phyloP scores from a whole-genome alignment of 2,797 vertebrate species.

The Anniella stebbinsi region DNA sequence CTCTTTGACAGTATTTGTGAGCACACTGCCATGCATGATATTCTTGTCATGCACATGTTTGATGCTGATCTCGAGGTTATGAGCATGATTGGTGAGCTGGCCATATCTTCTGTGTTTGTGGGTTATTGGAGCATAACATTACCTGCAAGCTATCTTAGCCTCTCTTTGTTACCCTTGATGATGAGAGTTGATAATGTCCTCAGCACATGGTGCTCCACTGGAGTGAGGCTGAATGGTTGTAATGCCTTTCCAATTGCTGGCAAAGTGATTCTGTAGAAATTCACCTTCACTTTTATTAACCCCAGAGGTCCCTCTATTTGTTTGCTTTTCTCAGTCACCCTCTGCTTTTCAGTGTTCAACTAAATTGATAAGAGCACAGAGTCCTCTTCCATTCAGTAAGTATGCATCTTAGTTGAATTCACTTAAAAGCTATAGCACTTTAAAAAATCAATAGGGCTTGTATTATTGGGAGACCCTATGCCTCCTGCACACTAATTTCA shows the following conservation, averaged over 20 bases:
- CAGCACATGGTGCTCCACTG: constrained; percentile 26
- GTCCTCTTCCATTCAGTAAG: constrained; percentile 44
- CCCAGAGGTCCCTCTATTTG: constrained; percentile 67
- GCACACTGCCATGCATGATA: constrained; percentile 36
- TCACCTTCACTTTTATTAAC: constrained; percentile 71
- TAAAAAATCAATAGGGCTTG: constrained; percentile 78
- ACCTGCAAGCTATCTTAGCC: constrained; percentile 31
- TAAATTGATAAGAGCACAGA: constrained; percentile 68
- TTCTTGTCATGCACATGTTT: constrained; percentile 58
- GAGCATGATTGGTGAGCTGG: constrained; percentile 40
- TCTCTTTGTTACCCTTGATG: constrained; percentile 55
- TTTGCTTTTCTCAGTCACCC: constrained; percentile 64
- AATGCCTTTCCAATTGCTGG: constrained; percentile 67
- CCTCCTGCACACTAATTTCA: constrained; percentile 72
- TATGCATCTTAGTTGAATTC: constrained; percentile 61
- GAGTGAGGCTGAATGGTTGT: constrained; percentile 55
- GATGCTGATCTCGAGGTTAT: constrained; percentile 44
- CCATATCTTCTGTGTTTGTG: constrained; percentile 29
- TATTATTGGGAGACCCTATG: constrained; percentile 68
- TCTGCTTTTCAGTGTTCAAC: constrained; percentile 64
- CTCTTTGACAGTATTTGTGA: constrained; percentile 67
- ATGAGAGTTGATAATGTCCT: constrained; percentile 53
- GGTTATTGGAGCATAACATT: constrained; percentile 60
- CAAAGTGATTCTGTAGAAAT: constrained; percentile 65
- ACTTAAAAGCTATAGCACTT: constrained; percentile 80